Evolutionary conservation across 2,888 invertebrate genomes (phyloP).

Genomic region (Melinaea menophilus): DNA sequence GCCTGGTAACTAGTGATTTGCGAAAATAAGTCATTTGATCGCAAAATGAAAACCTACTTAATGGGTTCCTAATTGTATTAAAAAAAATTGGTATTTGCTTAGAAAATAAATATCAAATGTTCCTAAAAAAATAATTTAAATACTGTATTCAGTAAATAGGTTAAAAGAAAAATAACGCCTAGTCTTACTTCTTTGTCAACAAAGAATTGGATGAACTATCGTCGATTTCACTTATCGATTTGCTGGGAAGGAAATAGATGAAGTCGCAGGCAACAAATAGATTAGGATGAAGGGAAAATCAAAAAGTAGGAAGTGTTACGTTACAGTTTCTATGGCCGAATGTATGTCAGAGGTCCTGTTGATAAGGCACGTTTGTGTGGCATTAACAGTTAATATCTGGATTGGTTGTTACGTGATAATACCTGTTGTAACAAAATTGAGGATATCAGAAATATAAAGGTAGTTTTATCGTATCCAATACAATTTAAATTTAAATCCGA

Average conservation of each 20-base stretch:
- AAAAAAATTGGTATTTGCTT: too few relatives aligned
- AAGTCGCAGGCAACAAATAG: not conserved
- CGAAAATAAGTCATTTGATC: not conserved
- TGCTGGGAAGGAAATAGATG: too few relatives aligned
- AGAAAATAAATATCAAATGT: too few relatives aligned
- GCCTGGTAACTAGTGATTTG: constrained; percentile 1
- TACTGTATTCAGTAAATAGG: too few relatives aligned
- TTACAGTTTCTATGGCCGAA: constrained; percentile 49
- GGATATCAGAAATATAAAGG: not conserved
- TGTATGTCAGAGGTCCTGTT: constrained; percentile 60
- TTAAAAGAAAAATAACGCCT: too few relatives aligned
- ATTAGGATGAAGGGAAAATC: constrained; percentile 26
- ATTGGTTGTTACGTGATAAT: constrained; percentile 34
- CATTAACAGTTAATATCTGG: constrained; percentile 43
- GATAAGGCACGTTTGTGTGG: constrained; percentile 66
- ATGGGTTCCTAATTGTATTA: too few relatives aligned
- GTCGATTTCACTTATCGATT: too few relatives aligned
- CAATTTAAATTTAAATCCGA: too few relatives aligned
- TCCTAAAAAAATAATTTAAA: too few relatives aligned
- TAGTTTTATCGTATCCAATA: too few relatives aligned
- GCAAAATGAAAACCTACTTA: not conserved
- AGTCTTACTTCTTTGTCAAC: too few relatives aligned
- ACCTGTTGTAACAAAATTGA: constrained; percentile 4
- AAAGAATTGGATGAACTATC: not conserved
- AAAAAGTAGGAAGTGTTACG: constrained; percentile 55